A percentile compares a stretch with the other conserved stretches of the same genome.
These are phyloP conservation scores for Lissocephala sabroskyi DNA, from an alignment of 2,888 invertebrate species.

Conservation along the genomic window DNA sequence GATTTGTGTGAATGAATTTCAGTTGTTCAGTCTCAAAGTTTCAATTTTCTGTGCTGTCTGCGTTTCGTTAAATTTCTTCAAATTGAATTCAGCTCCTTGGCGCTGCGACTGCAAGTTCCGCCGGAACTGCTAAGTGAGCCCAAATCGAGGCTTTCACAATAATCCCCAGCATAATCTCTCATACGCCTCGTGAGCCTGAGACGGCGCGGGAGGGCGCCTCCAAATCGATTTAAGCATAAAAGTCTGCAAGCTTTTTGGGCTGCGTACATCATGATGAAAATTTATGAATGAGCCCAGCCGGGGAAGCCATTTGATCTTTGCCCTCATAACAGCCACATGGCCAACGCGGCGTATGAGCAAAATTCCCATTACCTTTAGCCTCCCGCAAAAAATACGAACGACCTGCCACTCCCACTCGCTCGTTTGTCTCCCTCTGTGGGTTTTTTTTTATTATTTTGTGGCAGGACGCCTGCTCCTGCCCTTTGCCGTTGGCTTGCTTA, in stretches of 20 bases:
- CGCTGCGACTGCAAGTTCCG: too few relatives aligned
- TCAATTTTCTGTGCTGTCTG: slow-evolving; percentile 10
- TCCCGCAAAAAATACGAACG: too few relatives aligned
- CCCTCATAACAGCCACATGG: too few relatives aligned
- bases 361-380: too few relatives aligned
- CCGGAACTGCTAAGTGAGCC: too few relatives aligned
- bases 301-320: slow-evolving; percentile 39
- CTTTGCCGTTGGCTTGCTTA: slow-evolving; percentile 31
- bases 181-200: slow-evolving; percentile 43
- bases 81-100: slow-evolving; percentile 12
- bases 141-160: too few relatives aligned
- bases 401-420: too few relatives aligned
- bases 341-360: background rate
- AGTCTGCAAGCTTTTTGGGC: slow-evolving; percentile 34
- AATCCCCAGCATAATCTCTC: slow-evolving; percentile 50
- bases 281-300: slow-evolving; percentile 55
- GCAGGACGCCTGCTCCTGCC: background rate
- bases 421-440: too few relatives aligned
- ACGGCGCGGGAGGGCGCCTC: too few relatives aligned
- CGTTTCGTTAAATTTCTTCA: background rate
- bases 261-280: slow-evolving; percentile 28
- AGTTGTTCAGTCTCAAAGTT: slow-evolving; percentile 61
- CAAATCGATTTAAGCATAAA: slow-evolving; percentile 61
- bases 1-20: slow-evolving; percentile 37
- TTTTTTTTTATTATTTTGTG: background rate